Evolutionary conservation across 2,888 invertebrate species (phyloP).

Genomic region (Ophion obscuratus): DNA sequence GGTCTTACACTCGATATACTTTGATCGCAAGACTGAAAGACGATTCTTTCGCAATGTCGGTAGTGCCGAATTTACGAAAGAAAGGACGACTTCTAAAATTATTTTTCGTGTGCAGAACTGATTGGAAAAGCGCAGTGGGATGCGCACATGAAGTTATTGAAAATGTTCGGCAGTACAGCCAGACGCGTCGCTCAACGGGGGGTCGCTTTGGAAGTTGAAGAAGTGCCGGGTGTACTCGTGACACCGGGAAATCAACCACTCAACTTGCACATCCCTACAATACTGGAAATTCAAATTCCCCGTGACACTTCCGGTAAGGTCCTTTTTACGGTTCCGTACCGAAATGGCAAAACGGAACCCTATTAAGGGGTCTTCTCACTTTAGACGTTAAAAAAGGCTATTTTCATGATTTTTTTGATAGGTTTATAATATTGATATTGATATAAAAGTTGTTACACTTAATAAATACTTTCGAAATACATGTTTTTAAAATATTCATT

Average conservation of each 20-base stretch:
- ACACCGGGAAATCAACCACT: conserved; percentile 76
- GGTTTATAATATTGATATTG: too few relatives aligned
- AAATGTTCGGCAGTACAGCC: conserved; percentile 76
- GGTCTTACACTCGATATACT: not conserved
- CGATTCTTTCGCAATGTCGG: not conserved
- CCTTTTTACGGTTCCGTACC: not conserved
- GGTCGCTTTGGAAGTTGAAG: conserved; percentile 75
- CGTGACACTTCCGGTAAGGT: conserved; percentile 41
- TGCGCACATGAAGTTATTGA: conserved; percentile 78
- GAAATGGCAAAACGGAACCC: too few relatives aligned
- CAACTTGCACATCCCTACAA: conserved; percentile 72
- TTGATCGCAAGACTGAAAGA: not conserved
- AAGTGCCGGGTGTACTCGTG: conserved; percentile 76
- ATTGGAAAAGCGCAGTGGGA: conserved; percentile 80
- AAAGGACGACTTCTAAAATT: not conserved
- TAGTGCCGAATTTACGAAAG: not conserved
- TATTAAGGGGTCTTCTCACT: too few relatives aligned
- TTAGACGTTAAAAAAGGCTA: too few relatives aligned
- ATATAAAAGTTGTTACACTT: too few relatives aligned
- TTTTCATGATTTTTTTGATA: too few relatives aligned
- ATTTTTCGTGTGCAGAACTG: conserved; percentile 71
- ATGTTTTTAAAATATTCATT: too few relatives aligned
- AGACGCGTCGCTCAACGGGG: conserved; percentile 75
- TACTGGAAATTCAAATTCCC: conserved; percentile 72
- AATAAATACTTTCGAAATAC: too few relatives aligned